Evolutionary conservation across 2,797 vertebrate species (phyloP).

Genomic region (Crenichthys baileyi): DNA sequence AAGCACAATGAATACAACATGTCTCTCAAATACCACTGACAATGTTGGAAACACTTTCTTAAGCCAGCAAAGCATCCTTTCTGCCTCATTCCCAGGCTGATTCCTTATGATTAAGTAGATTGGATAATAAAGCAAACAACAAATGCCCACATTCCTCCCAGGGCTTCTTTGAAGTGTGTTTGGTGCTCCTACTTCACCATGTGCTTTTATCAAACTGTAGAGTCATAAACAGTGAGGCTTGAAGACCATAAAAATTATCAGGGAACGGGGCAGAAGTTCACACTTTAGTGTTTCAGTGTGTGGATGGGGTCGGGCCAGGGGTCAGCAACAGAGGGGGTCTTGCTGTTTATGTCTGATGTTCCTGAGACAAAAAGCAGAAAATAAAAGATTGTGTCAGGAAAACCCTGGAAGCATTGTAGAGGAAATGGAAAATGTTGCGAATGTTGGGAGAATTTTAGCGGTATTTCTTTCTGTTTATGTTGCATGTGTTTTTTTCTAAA

Average conservation of each 20-base stretch:
- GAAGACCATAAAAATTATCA: conserved; percentile 69
- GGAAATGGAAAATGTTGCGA: neutral
- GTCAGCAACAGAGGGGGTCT: conserved; percentile 59
- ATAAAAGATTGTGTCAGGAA: conserved; percentile 16
- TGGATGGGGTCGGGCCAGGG: conserved; percentile 44
- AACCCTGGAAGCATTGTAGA: conserved; percentile 12
- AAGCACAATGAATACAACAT: conserved; percentile 34
- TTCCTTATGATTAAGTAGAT: conserved; percentile 73
- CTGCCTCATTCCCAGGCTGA: conserved; percentile 56
- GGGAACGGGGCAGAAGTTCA: conserved; percentile 64
- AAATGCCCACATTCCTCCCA: conserved; percentile 76
- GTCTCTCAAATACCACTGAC: conserved; percentile 35
- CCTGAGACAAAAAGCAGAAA: conserved; percentile 60
- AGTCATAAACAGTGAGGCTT: conserved; percentile 75
- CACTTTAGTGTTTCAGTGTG: conserved; percentile 71
- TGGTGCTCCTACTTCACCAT: conserved; percentile 47
- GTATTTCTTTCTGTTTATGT: too few relatives aligned
- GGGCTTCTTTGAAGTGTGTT: conserved; percentile 75
- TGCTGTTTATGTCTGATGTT: conserved; percentile 66
- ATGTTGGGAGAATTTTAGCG: neutral
- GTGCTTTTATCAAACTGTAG: conserved; percentile 74
- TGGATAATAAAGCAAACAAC: conserved; percentile 77
- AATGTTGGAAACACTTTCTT: conserved; percentile 48
- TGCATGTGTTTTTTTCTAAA: neutral
- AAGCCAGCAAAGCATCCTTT: conserved; percentile 38